Conservation (phyloP, 2,888 invertebrate species). For the Rhorus exstirpatorius region DNA sequence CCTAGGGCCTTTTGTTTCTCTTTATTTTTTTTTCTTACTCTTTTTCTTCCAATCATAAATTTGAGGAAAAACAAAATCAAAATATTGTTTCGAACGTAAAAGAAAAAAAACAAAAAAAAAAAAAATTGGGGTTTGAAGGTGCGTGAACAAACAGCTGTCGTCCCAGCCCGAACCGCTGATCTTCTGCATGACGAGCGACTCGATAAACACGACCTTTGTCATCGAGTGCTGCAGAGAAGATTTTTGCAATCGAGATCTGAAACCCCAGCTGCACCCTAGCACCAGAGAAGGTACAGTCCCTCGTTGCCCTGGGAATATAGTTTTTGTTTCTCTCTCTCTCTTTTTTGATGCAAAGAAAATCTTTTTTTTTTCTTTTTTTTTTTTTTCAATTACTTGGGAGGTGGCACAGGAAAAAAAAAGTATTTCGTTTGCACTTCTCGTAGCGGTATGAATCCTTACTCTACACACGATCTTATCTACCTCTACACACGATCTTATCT, state of each 20-base stretch:
- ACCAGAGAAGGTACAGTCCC: slow-evolving; percentile 89
- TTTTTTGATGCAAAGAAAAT: slow-evolving; percentile 17
- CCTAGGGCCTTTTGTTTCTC: no score
- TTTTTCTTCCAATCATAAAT: slow-evolving; percentile 6
- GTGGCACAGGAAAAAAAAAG: slow-evolving; percentile 73
- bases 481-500: no score
- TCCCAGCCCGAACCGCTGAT: slow-evolving; percentile 93
- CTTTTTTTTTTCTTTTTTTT: no score
- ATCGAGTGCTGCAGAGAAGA: slow-evolving; percentile 93
- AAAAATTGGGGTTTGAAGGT: slow-evolving; percentile 89
- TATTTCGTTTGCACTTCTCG: slow-evolving; percentile 48
- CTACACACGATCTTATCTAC: no score
- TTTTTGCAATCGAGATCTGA: slow-evolving; percentile 92
- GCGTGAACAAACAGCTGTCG: slow-evolving; percentile 90
- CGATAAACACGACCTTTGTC: slow-evolving; percentile 92
- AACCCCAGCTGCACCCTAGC: slow-evolving; percentile 89
- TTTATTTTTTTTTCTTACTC: neutral
- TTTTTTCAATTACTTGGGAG: slow-evolving; percentile 73
- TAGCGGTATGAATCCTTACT: slow-evolving; percentile 11
- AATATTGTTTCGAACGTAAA: slow-evolving; percentile 52
- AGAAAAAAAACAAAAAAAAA: no score
- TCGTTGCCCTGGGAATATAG: slow-evolving; percentile 75
- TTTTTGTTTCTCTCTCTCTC: neutral
- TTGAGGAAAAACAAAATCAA: slow-evolving; percentile 28
- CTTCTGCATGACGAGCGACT: slow-evolving; percentile 92